Evolutionary conservation across 30 jellyfish, hydroid and myxozoan genomes (phyloP), one percentile per base, ranked within the genome.

Genomic region (Phacellophora camtschatica): DNA sequence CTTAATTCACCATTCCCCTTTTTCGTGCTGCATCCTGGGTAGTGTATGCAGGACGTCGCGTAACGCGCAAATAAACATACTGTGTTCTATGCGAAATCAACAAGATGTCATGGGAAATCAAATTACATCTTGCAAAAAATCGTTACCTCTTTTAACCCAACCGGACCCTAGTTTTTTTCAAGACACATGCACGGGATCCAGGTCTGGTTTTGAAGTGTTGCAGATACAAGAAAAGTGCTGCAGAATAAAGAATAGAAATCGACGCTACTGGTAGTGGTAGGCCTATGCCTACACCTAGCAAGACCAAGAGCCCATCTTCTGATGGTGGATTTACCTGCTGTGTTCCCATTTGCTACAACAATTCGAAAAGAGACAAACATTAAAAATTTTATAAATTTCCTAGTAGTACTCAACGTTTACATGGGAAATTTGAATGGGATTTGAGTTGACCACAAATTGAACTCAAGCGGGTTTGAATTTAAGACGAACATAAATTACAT

Each of bases 261-360:
- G 53, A 6, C 13, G 15, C 53, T 6, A 15, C 53, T 6, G 15
- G 15, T 39, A 15, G 8, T n/a, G n/a, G n/a, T n/a, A n/a, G n/a
- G n/a, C n/a, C n/a, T n/a, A n/a, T n/a, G n/a, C n/a, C n/a, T n/a
- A n/a, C n/a, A n/a, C n/a, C n/a, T n/a, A n/a, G n/a, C n/a, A 12
- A 49, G 22, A 49, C 64, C n/a, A 30, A 5, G 64, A 4, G n/a
- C 64, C 5, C 5, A 25, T 49, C 29, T 49, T 36, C 28, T 4
- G 29, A 20, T 4, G 73, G 73, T 2, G 79, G 79, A 63, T 18
- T 3, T 8, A 65, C 79, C 11, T 65, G 79, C 69, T 65, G 79
- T 30, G 69, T 65, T 4, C 63, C 79, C 2, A 32, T 6, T 7
- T 35, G 79, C 25, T 65, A 12, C 29, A 65, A 18, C 61, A 65